These are phyloP conservation scores for Hystrix cristata DNA, from an alignment of 2,113 vertebrate species.

Conservation along the genomic window DNA sequence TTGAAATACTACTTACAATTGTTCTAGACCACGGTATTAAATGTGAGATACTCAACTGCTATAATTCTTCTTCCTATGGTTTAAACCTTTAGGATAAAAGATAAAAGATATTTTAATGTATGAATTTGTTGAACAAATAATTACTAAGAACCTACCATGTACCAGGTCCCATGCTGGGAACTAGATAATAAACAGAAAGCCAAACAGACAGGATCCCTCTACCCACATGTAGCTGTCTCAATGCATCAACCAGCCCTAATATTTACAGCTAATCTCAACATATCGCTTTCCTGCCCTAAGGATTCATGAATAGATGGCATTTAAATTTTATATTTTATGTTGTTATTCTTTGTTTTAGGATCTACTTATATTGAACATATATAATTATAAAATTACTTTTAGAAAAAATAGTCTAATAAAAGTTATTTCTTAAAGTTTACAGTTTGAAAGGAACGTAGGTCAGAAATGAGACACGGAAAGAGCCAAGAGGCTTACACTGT, in stretches of 20 bases:
- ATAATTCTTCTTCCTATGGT: not conserved
- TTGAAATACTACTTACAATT: not conserved
- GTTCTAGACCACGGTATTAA: not conserved
- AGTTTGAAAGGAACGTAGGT: not conserved
- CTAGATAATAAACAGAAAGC: not conserved
- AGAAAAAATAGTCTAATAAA: not conserved
- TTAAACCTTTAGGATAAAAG: not conserved
- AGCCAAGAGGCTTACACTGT: not conserved
- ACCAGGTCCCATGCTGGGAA: not conserved
- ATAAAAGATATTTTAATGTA: not conserved
- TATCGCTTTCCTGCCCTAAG: not conserved
- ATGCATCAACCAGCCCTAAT: not conserved
- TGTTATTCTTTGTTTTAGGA: not conserved
- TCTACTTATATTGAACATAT: not conserved
- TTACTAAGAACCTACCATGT: not conserved
- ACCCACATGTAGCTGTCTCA: not conserved
- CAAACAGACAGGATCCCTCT: not conserved
- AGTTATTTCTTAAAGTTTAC: not conserved
- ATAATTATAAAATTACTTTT: not conserved
- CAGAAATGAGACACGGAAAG: not conserved
- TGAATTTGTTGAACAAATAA: not conserved
- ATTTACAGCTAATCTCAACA: not conserved
- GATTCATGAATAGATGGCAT: not conserved
- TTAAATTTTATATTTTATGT: not conserved
- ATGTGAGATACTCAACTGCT: not conserved